Base-by-base conservation (phyloP, 2,113 vertebrate genomes). In the Gopherus evgoodei region DNA sequence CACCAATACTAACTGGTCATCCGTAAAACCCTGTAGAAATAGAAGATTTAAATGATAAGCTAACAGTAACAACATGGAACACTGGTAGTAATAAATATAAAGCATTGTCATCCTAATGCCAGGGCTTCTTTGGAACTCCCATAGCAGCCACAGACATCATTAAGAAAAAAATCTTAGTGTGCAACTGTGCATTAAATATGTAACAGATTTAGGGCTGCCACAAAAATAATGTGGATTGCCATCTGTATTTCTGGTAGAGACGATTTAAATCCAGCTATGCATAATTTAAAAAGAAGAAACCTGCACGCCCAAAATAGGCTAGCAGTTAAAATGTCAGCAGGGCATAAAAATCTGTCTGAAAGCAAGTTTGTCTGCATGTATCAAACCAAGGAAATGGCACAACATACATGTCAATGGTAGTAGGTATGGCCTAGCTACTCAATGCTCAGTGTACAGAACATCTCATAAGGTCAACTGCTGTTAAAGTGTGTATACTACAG, bases 1-100 rank as follows among this genome's bases (percentile, higher is more conserved):
- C 92, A 99, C 99, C 98, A 99, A 54, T 83, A 99, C 98, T 84
- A 99, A 93, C 97, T 99, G 99, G 90, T 99, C 99, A 6, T 99
- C 99, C 31, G 99, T 99, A 97, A 99, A 99, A 19, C 99, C 99
- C 99, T 99, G 95, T 81, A 25, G 29, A 92, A 57, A 97, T 0
- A 75, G 1, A 83, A 90, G 44, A 79, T 85, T 78, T 10, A 72
- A 11, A 90, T 1, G 1, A 2, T 94, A 25, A 96, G 29, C 5
- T 86, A 90, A 11, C 7, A 72, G 31, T 42, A 82, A 86, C 2
- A 69, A 7, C 0, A 11, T 7, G 27, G n/a, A 94, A 50, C 9
- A 31, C 11, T 21, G 31, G 11, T 91, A 65, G 62, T 19, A 85
- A 69, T 38, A 75, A 54, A 49, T 38, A 5, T 29, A 87, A 78